Conservation (phyloP, 2,113 vertebrate species). For the Rhinolophus sinicus region DNA sequence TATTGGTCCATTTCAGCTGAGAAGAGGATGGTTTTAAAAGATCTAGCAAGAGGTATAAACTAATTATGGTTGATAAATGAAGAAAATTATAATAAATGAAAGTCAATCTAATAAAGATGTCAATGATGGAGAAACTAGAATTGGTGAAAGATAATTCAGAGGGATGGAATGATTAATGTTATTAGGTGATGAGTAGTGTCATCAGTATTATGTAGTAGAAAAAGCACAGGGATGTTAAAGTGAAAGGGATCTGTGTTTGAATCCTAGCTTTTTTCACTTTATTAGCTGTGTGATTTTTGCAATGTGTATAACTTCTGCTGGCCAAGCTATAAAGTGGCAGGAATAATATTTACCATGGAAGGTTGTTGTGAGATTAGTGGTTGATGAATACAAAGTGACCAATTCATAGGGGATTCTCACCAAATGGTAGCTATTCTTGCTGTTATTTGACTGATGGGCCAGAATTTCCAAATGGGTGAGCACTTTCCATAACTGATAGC, state of each 20-base stretch:
- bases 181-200: neutral
- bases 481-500: neutral
- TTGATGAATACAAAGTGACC: neutral
- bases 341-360: neutral
- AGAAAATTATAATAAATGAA: conserved; percentile 6
- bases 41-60: neutral
- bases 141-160: conserved; percentile 3
- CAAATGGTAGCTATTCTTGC: neutral
- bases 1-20: neutral
- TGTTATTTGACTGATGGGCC: neutral
- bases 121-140: neutral
- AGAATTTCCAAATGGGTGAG: conserved; percentile 31
- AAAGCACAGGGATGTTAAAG: neutral
- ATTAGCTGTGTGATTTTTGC: neutral
- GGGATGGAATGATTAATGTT: neutral
- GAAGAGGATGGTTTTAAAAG: neutral
- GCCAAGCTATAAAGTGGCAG: neutral
- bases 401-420: neutral
- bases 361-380: neutral
- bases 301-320: neutral
- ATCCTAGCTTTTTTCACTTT: neutral
- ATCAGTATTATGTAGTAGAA: neutral
- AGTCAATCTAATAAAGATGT: neutral
- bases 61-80: neutral
- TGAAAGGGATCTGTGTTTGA: neutral